Percentiles rank a stretch among this genome's conserved stretches.
These are phyloP conservation scores for Pelecanoides urinatrix DNA, from an alignment of 2,113 vertebrate genomes.

Conservation along the genomic window DNA sequence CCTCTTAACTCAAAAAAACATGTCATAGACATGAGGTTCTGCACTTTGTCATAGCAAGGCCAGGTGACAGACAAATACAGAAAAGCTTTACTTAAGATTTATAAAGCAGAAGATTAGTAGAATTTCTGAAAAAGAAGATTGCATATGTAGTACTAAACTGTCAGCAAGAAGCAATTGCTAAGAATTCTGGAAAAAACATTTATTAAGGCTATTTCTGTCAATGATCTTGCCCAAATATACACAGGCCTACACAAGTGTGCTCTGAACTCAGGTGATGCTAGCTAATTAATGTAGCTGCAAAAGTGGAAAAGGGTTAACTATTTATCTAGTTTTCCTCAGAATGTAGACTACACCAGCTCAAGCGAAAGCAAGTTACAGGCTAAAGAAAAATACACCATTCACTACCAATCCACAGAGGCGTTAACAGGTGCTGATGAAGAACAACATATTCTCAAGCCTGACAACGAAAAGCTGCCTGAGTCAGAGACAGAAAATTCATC, in stretches of 20 bases:
- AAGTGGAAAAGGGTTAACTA: not conserved
- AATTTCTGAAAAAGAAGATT: not conserved
- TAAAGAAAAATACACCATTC: not conserved
- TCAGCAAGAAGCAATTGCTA: not conserved
- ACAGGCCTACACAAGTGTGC: not conserved
- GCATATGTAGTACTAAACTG: not conserved
- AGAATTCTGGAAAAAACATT: not conserved
- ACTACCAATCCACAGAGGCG: not conserved
- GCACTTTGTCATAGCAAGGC: not conserved
- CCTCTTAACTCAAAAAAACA: not conserved
- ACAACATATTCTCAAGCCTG: not conserved
- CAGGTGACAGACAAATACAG: not conserved
- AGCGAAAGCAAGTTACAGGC: not conserved
- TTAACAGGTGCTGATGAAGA: not conserved
- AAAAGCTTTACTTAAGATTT: not conserved
- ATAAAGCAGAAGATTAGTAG: not conserved
- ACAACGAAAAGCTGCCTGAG: not conserved
- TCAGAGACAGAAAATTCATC: not conserved
- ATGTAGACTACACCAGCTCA: fast-evolving
- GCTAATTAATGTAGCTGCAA: not conserved
- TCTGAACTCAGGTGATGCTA: not conserved
- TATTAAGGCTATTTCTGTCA: not conserved
- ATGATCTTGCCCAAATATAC: not conserved
- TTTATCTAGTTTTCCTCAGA: not conserved
- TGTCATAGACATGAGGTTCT: not conserved